Base-by-base conservation (phyloP, 2,888 invertebrate species). In the Hemithea aestivaria region DNA sequence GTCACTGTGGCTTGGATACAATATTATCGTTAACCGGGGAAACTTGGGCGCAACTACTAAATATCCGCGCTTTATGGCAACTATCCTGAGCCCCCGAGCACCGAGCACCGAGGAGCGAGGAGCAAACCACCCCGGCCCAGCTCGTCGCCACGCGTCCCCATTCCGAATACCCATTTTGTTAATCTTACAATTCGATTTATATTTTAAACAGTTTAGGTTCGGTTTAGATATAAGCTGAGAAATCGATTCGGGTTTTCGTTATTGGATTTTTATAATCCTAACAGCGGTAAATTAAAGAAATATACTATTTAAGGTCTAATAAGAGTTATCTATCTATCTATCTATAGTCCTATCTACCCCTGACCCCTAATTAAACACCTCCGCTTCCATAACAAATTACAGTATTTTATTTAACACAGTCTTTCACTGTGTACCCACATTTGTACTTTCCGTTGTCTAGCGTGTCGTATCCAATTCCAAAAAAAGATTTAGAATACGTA, bases 11-110 rank as follows among this genome's bases (percentile, higher is more conserved):
- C 39, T 36, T 35, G 60, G 53, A 58, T 55, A 65, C 61, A 66
- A 62, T 64, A 67, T 64, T 60, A 60, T 61, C 57, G 55, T 60
- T 62, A 67, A 66, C 66, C 58, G 59, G 61, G 58, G 53, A 62
- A 71, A 66, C 62, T 72, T 62, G 51, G 48, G 42, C 42, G 50
- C 50, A 59, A 65, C 64, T 66, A 69, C 64, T 69, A 66, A 67
- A 72, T 67, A 67, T 64, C 62, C 52, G 51, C 55, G 54, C 60
- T 66, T 63, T 64, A 61, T 51, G 53, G 52, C 49, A 54, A 57
- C 48, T 55, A 58, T 58, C 45, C 40, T 40, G 48, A 43, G 52
- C 56, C 6, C 16, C 16, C 16, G 16, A 16, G 16, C 16, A 16
- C 16, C 27, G 7, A 11, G 11, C 5, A 5, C 16, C 16, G 16